phyloP scores from a whole-genome alignment of 2,113 vertebrate species.

The Ceyx cyanopectus region DNA sequence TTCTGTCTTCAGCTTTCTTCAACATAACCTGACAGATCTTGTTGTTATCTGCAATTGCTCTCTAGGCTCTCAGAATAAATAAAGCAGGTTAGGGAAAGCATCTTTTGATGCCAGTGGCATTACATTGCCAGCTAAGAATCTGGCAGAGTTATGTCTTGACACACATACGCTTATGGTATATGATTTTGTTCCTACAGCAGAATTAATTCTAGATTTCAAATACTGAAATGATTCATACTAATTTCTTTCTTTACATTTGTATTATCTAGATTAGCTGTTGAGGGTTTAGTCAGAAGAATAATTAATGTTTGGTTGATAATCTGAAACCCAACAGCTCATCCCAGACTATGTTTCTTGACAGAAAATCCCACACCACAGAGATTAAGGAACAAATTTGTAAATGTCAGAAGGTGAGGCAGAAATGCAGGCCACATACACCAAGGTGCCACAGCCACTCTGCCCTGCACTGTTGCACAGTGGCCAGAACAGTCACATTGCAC shows the following conservation, averaged over 20 bases:
- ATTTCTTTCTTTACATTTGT: conserved; percentile 39
- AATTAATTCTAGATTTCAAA: conserved; percentile 24
- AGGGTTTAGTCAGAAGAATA: conserved; percentile 56
- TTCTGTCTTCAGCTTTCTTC: background rate
- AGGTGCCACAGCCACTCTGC: background rate
- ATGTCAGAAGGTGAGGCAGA: conserved; percentile 2
- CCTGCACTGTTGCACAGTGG: rapidly evolving
- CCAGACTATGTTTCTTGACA: conserved; percentile 57
- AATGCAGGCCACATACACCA: background rate
- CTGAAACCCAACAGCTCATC: conserved; percentile 64
- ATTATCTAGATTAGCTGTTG: conserved; percentile 24
- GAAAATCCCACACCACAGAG: background rate
- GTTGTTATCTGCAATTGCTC: background rate
- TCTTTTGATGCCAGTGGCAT: background rate
- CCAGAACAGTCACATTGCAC: background rate
- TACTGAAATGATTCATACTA: background rate
- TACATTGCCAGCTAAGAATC: background rate
- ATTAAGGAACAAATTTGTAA: conserved; percentile 25
- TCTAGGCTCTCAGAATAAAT: background rate
- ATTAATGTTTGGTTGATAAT: conserved; percentile 59
- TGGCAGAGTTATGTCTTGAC: background rate
- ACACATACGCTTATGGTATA: background rate
- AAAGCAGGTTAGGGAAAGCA: background rate
- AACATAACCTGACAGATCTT: background rate
- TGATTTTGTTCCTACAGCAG: background rate